A percentile compares a stretch with the other conserved stretches of the same genome.
Evolutionary conservation across 2,113 vertebrate species (phyloP).

Genomic region (Takifugu bimaculatus): DNA sequence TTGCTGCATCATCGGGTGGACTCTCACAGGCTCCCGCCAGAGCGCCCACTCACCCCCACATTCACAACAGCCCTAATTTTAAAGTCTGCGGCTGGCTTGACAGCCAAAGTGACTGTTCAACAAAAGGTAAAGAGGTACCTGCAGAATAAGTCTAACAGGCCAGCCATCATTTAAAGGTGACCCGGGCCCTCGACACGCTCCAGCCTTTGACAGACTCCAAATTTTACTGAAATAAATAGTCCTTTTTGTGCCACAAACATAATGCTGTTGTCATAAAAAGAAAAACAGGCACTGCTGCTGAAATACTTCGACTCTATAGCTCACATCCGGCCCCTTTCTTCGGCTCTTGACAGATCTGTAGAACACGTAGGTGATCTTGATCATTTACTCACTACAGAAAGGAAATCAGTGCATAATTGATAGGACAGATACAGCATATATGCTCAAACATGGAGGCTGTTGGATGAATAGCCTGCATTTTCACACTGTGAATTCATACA

Average conservation of each 20-base stretch:
- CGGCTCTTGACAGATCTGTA: slow-evolving; percentile 56
- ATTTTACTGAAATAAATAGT: slow-evolving; percentile 38
- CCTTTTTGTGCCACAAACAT: slow-evolving; percentile 14
- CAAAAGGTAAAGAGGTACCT: slow-evolving; percentile 10
- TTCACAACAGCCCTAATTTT: slow-evolving; percentile 28
- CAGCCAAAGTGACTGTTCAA: slow-evolving; percentile 25
- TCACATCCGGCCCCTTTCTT: slow-evolving; percentile 30
- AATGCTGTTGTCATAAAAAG: slow-evolving; percentile 20
- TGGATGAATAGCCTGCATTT: too few relatives aligned
- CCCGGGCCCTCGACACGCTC: slow-evolving; percentile 10
- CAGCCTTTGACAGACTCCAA: slow-evolving; percentile 26
- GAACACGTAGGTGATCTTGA: slow-evolving; percentile 55
- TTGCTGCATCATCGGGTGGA: slow-evolving; percentile 33
- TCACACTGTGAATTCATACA: too few relatives aligned
- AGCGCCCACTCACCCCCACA: slow-evolving; percentile 10
- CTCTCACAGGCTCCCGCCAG: slow-evolving; percentile 9
- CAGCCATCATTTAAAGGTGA: slow-evolving; percentile 37
- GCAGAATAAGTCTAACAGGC: slow-evolving; percentile 10
- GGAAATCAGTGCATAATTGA: too few relatives aligned
- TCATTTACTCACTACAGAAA: slow-evolving; percentile 40
- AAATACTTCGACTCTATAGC: slow-evolving; percentile 34
- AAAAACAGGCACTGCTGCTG: slow-evolving; percentile 23
- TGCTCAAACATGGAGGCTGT: too few relatives aligned
- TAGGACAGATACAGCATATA: too few relatives aligned
- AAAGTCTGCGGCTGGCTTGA: slow-evolving; percentile 8